Conservation (phyloP, 2,888 invertebrate genomes). For the Lasioglossum vierecki region DNA sequence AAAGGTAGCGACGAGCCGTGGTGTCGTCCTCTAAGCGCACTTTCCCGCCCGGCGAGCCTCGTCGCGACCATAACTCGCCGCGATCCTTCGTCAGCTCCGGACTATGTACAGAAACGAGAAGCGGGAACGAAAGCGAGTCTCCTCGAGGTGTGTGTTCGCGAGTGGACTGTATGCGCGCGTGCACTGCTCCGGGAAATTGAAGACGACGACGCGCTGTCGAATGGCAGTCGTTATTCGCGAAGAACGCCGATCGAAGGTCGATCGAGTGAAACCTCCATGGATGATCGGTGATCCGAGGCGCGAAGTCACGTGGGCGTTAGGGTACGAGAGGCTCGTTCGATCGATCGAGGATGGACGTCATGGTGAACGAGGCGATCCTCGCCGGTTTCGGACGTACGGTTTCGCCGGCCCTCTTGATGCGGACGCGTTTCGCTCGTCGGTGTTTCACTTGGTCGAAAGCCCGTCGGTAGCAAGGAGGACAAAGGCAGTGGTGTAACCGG, state of each 20-base stretch:
- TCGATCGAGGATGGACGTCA: conserved; percentile 43
- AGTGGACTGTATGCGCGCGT: not conserved
- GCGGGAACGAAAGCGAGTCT: conserved; percentile 18
- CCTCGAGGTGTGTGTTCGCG: not conserved
- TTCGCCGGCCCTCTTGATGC: conserved; percentile 21
- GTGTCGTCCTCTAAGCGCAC: conserved; percentile 28
- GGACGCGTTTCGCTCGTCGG: conserved; percentile 29
- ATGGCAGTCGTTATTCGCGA: not conserved
- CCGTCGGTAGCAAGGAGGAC: conserved; percentile 48
- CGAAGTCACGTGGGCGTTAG: not conserved
- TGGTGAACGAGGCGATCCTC: conserved; percentile 21
- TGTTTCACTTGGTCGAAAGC: conserved; percentile 56
- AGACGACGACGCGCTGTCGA: not conserved
- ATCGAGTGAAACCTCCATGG: not conserved
- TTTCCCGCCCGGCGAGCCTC: conserved; percentile 9
- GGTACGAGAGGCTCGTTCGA: conserved; percentile 32
- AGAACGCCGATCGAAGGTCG: not conserved
- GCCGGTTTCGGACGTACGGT: conserved; percentile 35
- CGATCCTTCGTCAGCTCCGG: conserved; percentile 10
- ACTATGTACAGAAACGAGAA: conserved; percentile 36
- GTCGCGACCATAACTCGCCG: not conserved
- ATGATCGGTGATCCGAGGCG: conserved; percentile 9
- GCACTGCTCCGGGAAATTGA: not conserved
- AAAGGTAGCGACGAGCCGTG: not conserved
- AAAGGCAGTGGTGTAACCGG: conserved; percentile 67